Percentiles rank a stretch among this genome's conserved stretches.
These are phyloP conservation scores for Oncorhynchus keta DNA, from an alignment of 2,113 vertebrate genomes.

Conservation along the genomic window DNA sequence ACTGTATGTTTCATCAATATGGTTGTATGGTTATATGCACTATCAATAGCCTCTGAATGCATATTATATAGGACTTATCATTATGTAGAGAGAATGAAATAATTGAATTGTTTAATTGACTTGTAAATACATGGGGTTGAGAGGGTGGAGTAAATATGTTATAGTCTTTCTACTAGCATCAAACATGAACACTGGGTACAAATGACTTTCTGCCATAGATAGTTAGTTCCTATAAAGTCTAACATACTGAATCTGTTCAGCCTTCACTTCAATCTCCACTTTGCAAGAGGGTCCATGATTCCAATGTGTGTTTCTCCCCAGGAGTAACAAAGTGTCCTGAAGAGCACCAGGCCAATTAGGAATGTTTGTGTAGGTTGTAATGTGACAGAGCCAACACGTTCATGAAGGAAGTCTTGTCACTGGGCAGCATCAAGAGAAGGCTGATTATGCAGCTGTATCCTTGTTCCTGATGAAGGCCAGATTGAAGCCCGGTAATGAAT, in stretches of 20 bases:
- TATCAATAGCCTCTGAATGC: too few relatives aligned
- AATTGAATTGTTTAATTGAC: too few relatives aligned
- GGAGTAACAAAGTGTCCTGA: conserved; percentile 22
- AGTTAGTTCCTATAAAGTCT: neutral
- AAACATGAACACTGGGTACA: too few relatives aligned
- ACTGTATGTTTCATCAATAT: neutral
- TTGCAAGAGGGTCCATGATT: neutral
- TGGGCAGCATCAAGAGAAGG: conserved; percentile 22
- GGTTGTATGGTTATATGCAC: neutral
- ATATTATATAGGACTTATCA: too few relatives aligned
- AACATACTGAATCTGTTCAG: neutral
- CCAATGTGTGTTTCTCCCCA: neutral
- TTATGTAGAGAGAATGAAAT: too few relatives aligned
- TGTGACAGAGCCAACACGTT: conserved; percentile 27
- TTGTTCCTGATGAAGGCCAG: conserved; percentile 38
- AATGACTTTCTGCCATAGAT: neutral
- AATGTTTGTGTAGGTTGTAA: conserved; percentile 29
- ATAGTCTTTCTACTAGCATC: too few relatives aligned
- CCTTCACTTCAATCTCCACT: neutral
- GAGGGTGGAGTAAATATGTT: too few relatives aligned
- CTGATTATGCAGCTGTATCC: conserved; percentile 47
- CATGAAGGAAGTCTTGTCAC: conserved; percentile 39
- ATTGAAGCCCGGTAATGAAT: conserved; percentile 51
- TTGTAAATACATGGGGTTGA: too few relatives aligned
- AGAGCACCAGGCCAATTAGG: conserved; percentile 44